Evolutionary conservation across 2,113 vertebrate genomes (phyloP).

Genomic region (Pteropus alecto): DNA sequence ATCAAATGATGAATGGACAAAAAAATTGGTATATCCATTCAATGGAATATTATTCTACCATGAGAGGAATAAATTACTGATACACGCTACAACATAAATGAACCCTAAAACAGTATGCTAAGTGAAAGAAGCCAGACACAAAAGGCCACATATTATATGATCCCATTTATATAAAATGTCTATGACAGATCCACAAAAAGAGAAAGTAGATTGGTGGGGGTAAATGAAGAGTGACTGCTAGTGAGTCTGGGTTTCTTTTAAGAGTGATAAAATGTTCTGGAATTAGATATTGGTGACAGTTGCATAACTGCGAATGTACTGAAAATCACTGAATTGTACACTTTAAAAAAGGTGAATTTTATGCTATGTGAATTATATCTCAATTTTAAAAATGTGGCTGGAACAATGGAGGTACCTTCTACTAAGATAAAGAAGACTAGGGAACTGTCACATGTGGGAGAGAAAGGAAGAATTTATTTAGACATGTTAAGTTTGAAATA

Average conservation of each 20-base stretch:
- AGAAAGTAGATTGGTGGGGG: not conserved
- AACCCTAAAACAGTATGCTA: slow-evolving; percentile 4
- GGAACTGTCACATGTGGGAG: not conserved
- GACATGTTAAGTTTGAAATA: not conserved
- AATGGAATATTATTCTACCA: not conserved
- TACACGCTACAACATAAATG: not conserved
- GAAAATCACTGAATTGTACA: not conserved
- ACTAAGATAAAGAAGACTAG: not conserved
- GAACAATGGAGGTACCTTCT: not conserved
- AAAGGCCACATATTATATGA: not conserved
- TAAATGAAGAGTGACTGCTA: not conserved
- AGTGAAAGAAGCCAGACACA: not conserved
- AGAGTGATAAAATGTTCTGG: not conserved
- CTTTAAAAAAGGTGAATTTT: not conserved
- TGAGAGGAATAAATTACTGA: not conserved
- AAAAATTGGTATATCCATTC: not conserved
- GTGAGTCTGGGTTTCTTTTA: not conserved
- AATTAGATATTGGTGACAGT: not conserved
- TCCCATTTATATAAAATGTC: not conserved
- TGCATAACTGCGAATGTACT: not conserved
- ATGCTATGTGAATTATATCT: not conserved
- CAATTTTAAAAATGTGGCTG: not conserved
- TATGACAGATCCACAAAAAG: not conserved
- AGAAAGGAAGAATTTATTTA: not conserved
- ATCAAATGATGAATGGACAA: not conserved